Conservation (phyloP, 2,113 vertebrate species). For the Phalacrocorax aristotelis region DNA sequence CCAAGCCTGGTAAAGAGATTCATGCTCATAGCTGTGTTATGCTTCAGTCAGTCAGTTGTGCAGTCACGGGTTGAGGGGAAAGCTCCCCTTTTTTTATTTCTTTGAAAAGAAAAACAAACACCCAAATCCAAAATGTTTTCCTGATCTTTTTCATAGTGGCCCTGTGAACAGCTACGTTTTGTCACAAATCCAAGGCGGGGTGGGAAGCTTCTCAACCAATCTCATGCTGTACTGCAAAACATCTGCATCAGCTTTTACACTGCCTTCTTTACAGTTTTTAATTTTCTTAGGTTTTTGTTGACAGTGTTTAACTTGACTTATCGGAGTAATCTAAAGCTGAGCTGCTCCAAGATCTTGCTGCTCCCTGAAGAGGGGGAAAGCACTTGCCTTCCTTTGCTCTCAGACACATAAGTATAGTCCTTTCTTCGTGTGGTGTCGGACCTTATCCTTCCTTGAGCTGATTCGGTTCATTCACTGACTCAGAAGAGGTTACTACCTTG, state of each 20-base stretch:
- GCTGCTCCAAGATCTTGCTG: not conserved
- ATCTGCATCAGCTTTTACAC: not conserved
- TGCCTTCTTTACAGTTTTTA: not conserved
- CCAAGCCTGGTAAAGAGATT: not conserved
- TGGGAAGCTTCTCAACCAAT: not conserved
- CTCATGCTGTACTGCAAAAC: not conserved
- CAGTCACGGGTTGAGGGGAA: accelerated
- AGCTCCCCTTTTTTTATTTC: not conserved
- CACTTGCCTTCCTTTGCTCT: not conserved
- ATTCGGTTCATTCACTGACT: not conserved
- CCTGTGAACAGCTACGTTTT: not conserved
- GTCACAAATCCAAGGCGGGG: not conserved
- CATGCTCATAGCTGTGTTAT: not conserved
- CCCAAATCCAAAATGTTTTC: not conserved
- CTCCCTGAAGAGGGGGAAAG: not conserved
- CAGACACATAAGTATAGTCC: not conserved
- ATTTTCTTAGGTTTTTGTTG: not conserved
- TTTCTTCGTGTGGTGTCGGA: not conserved
- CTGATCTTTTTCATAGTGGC: not conserved
- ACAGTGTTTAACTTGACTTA: not conserved
- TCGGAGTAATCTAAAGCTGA: not conserved
- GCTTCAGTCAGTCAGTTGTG: not conserved
- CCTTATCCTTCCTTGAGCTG: not conserved
- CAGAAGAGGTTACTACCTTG: not conserved
- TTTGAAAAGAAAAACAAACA: not conserved